Conservation (phyloP, 2,888 invertebrate genomes). For the Tachystola acroxantha region DNA sequence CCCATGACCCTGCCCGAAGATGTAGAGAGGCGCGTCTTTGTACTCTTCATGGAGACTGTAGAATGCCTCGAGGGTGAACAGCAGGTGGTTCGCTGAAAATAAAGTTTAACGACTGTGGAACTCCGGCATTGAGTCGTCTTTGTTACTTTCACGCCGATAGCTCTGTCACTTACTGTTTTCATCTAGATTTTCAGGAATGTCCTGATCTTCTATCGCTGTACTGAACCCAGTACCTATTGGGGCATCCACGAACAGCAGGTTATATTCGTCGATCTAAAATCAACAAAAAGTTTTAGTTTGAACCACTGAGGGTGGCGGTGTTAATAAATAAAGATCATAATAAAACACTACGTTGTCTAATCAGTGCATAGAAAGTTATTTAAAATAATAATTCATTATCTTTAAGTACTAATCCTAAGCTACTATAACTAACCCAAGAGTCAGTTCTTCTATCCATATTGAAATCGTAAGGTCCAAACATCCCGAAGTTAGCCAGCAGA, state of each 20-base stretch:
- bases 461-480: constrained; percentile 86
- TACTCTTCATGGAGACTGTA: constrained; percentile 81
- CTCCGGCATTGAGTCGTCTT: too few relatives aligned
- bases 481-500: constrained; percentile 91
- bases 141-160: too few relatives aligned
- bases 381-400: too few relatives aligned
- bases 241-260: constrained; percentile 92
- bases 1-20: constrained; percentile 93
- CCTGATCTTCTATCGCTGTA: constrained; percentile 77
- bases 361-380: too few relatives aligned
- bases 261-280: constrained; percentile 82
- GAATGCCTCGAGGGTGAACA: constrained; percentile 82
- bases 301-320: too few relatives aligned
- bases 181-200: constrained; percentile 51
- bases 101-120: too few relatives aligned
- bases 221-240: constrained; percentile 94
- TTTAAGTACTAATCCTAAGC: too few relatives aligned
- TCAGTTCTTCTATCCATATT: constrained; percentile 79
- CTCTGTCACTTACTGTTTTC: constrained; percentile 58
- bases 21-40: constrained; percentile 83
- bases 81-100: constrained; percentile 81
- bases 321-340: too few relatives aligned
- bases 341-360: too few relatives aligned
- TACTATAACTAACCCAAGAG: constrained; percentile 81
- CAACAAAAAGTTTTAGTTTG: too few relatives aligned